Conservation (phyloP, 2,888 invertebrate species). For the Opisthograptis luteolata region DNA sequence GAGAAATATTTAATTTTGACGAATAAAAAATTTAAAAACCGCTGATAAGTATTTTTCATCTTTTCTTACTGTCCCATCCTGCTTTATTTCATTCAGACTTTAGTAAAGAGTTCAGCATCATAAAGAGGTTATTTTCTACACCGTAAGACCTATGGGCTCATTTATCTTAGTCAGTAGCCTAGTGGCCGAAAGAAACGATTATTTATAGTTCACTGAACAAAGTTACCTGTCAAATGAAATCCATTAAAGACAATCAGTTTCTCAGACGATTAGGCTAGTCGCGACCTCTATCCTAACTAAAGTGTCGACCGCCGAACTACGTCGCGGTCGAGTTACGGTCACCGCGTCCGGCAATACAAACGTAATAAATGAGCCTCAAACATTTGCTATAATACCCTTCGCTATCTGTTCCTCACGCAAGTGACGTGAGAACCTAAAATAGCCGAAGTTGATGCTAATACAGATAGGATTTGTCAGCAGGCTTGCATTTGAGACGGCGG, state of each 20-base stretch:
- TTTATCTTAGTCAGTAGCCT: neutral
- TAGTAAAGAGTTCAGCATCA: slow-evolving; percentile 3
- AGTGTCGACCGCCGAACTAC: slow-evolving; percentile 7
- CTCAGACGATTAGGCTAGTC: too few relatives aligned
- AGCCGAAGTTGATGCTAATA: slow-evolving; percentile 3
- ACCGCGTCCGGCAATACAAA: slow-evolving; percentile 1
- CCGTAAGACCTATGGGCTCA: too few relatives aligned
- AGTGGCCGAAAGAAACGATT: neutral
- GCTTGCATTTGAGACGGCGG: slow-evolving; percentile 43
- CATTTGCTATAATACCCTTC: slow-evolving; percentile 14
- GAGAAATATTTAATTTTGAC: too few relatives aligned
- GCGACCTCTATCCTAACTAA: neutral
- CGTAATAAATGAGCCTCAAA: slow-evolving; percentile 8
- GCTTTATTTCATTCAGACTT: neutral
- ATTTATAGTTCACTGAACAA: neutral
- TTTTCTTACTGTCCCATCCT: too few relatives aligned
- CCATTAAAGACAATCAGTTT: neutral
- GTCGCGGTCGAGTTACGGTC: slow-evolving; percentile 10
- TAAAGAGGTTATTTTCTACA: neutral
- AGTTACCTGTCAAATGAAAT: neutral
- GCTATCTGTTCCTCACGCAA: slow-evolving; percentile 6
- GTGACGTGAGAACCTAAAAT: neutral
- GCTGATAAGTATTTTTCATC: too few relatives aligned
- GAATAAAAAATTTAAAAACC: too few relatives aligned
- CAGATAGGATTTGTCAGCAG: slow-evolving; percentile 43